phyloP scores from a whole-genome alignment of 1,140 invertebrate species.

The Euwallacea similis region DNA sequence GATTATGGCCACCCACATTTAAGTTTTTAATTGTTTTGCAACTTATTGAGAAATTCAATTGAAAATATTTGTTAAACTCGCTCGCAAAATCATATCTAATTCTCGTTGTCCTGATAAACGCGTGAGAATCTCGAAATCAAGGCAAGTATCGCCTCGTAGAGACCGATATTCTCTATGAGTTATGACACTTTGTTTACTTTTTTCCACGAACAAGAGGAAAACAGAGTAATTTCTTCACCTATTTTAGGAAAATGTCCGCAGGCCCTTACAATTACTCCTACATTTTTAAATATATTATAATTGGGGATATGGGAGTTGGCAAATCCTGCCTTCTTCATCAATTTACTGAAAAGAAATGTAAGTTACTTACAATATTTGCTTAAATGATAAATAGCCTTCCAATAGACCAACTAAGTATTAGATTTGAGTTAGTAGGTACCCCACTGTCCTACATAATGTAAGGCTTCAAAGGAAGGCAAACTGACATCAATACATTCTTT shows the following conservation, averaged over 20 bases:
- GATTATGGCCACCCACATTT: conserved; percentile 9
- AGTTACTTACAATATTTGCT: conserved; percentile 56
- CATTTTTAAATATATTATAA: conserved; percentile 99
- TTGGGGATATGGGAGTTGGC: conserved; percentile 96
- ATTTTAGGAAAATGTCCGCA: conserved; percentile 70
- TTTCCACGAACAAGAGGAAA: not conserved
- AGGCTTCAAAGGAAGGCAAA: too few species aligned
- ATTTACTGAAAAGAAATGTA: conserved; percentile 99
- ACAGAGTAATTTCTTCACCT: not conserved
- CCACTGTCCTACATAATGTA: too few species aligned
- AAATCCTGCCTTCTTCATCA: conserved; percentile 99
- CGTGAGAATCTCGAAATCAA: not conserved
- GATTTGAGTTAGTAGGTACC: too few species aligned
- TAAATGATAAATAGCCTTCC: not conserved
- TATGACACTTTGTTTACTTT: conserved; percentile 4
- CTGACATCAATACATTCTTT: too few species aligned
- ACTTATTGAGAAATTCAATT: not conserved
- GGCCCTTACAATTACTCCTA: conserved; percentile 99
- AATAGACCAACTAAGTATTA: conserved; percentile 1
- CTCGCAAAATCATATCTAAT: not conserved
- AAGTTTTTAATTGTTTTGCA: conserved; percentile 2
- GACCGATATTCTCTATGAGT: not conserved
- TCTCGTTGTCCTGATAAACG: not conserved
- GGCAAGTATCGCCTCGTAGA: not conserved
- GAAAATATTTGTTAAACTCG: not conserved